Evolutionary conservation across 2,888 invertebrate species (phyloP), one percentile per base, ranked within the genome.

Genomic region (Stictocephala bisonia): DNA sequence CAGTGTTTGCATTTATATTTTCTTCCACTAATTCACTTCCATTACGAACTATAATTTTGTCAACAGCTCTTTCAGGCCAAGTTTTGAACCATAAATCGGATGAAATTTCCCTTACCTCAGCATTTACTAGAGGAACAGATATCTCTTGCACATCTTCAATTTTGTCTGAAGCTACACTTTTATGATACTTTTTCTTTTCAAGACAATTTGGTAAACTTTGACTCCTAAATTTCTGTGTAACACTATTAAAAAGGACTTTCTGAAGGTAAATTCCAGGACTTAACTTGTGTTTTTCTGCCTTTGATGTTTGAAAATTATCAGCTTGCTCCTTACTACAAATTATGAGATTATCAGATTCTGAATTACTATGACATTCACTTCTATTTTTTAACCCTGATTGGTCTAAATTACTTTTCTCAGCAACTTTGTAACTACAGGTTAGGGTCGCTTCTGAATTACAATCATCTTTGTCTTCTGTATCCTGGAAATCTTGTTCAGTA

Each of bases 1-100:
- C n/a, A n/a, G n/a, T n/a, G n/a, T n/a, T n/a, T n/a, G n/a, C n/a
- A n/a, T n/a, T n/a, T n/a, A n/a, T n/a, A n/a, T n/a, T n/a, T n/a
- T n/a, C n/a, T n/a, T n/a, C n/a, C n/a, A n/a, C n/a, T n/a, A n/a
- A n/a, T n/a, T n/a, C n/a, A n/a, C n/a, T n/a, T n/a, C n/a, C n/a
- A n/a, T n/a, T n/a, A n/a, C n/a, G n/a, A n/a, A n/a, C n/a, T n/a
- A n/a, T 74, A 78, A 84, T 83, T 74, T 78, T 80, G 41, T 80
- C 80, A 76, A 83, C 84, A 78, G 81, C 84, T 77, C 85, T 80
- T 81, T 86, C 86, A 24, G 86, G 86, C 86, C 86, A 86, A 26
- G 86, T 86, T 80, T 84, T 85, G 79, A 85, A 86, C 86, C 86
- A 86, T 58, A 81, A 76, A 72, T 84, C 83, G 72, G 76, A 77